phyloP scores from a whole-genome alignment of 2,113 vertebrate species.

The Crotalus horridus region DNA sequence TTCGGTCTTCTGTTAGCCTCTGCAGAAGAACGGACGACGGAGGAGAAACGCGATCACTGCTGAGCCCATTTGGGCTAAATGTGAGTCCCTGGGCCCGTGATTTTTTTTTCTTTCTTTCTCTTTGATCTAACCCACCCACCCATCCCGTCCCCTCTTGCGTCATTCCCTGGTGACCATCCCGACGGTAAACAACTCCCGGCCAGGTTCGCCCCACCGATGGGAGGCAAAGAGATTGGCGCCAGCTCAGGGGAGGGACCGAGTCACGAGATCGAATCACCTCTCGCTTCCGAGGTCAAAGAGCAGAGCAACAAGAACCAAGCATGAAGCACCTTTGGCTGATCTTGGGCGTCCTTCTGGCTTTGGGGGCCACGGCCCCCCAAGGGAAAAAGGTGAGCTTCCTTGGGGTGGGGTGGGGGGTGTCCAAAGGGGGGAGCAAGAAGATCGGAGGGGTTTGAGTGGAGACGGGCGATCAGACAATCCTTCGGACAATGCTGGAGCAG shows the following conservation, averaged over 20 bases:
- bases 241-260: not conserved
- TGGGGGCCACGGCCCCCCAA: not conserved
- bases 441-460: no score
- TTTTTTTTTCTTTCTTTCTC: not conserved
- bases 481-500: no score
- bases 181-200: not conserved
- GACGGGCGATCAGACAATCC: no score
- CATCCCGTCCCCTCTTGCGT: accelerated
- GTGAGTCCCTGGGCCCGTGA: no score
- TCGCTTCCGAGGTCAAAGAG: not conserved
- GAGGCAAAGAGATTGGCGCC: not conserved
- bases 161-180: not conserved
- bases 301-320: not conserved
- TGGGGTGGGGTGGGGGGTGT: no score
- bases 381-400: not conserved
- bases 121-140: not conserved
- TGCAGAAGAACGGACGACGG: no score
- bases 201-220: no score
- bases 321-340: not conserved
- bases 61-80: no score
- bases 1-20: no score
- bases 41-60: no score
- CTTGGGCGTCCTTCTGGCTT: not conserved
- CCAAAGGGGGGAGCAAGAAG: no score
- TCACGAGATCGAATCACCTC: not conserved